phyloP scores from a whole-genome alignment of 1,140 invertebrate genomes.

The Aricia agestis region DNA sequence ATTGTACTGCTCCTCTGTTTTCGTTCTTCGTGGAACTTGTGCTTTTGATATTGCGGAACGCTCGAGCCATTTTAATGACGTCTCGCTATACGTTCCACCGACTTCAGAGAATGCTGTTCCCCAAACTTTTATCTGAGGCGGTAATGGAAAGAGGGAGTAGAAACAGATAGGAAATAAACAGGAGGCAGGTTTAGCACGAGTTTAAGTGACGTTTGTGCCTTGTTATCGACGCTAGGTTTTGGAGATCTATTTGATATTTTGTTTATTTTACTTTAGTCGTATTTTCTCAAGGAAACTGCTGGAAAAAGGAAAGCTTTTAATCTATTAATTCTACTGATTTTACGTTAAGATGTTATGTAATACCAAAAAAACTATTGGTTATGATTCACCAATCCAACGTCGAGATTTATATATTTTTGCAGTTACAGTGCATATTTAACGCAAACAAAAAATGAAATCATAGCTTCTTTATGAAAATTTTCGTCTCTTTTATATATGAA shows the following conservation, averaged over 20 bases:
- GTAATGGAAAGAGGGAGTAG: too few species aligned
- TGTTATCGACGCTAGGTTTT: too few species aligned
- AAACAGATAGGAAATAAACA: neutral
- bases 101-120: slow-evolving; percentile 15
- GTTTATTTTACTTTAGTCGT: too few species aligned
- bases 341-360: too few species aligned
- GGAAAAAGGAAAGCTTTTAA: too few species aligned
- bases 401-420: neutral
- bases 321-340: too few species aligned
- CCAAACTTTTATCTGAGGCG: neutral
- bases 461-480: slow-evolving; percentile 6
- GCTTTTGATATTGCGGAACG: slow-evolving; percentile 40
- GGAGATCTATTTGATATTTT: too few species aligned
- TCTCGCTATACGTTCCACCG: slow-evolving; percentile 27
- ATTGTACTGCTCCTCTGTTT: slow-evolving; percentile 46
- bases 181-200: neutral
- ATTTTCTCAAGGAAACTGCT: too few species aligned
- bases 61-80: slow-evolving; percentile 43
- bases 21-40: slow-evolving; percentile 37
- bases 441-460: neutral
- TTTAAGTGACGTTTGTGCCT: too few species aligned
- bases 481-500: slow-evolving; percentile 12
- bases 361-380: too few species aligned
- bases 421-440: neutral
- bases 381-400: too few species aligned